Evolutionary conservation across 2,113 vertebrate genomes (phyloP), one percentile per base, ranked within the genome.

Genomic region (Cyphomyrus plagiostoma): DNA sequence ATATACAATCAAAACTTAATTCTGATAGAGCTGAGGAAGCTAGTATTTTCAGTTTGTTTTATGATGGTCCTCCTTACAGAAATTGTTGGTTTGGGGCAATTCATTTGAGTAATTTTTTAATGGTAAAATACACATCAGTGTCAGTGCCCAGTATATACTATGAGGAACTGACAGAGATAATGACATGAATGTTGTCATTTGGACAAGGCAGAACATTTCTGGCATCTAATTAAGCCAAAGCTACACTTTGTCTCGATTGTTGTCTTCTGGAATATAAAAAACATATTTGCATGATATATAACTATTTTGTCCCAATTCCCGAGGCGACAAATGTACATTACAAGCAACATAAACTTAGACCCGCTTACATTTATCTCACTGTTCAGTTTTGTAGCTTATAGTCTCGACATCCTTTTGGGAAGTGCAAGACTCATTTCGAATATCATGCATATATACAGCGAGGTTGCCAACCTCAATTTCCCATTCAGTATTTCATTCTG

Each of bases 401-500:
- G 94, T 94, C 91, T 92, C 84, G 91, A 87, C 89, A 89, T 92
- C 90, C 92, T 94, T 91, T 90, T 91, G 94, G 93, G 92, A 91
- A 90, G n/a, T 91, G 86, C 92, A 93, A 93, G 92, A 93, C 93
- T 95, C 91, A 93, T 94, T 95, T 95, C 92, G 95, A 94, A 93
- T 94, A 96, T 94, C 74, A 89, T 91, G 91, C 91, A 89, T 93
- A 93, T 90, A 92, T 93, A 93, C 92, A 91, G 19, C 86, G 93
- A 92, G 94, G 94, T 94, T 94, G 94, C 92, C 94, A 95, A 95
- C 94, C 95, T 94, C 94, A 93, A 94, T 95, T 95, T 95, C 93
- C 94, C 91, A 93, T 93, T 94, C 93, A 93, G 93, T 93, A 90
- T 93, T 93, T 93, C 93, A 93, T 95, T 95, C 93, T 93, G 92